These are phyloP conservation scores for Microcaecilia unicolor DNA, from an alignment of 2,797 vertebrate genomes.

Conservation along the genomic window DNA sequence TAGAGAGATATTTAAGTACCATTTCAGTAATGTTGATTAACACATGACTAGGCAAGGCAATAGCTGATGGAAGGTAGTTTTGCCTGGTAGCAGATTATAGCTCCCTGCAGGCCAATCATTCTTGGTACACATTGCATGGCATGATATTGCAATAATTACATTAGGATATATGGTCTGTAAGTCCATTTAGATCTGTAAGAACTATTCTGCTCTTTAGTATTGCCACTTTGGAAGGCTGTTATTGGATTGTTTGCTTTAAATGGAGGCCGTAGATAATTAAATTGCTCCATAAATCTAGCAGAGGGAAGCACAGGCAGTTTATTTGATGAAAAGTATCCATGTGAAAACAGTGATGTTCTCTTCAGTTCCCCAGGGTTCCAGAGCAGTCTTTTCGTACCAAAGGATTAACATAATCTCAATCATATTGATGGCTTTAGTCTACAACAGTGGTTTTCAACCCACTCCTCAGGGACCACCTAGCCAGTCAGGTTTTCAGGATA, in stretches of 20 bases:
- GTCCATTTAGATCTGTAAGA: conserved; percentile 23
- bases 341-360: conserved; percentile 1
- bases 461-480: too few species aligned
- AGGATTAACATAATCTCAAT: too few species aligned
- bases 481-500: too few species aligned
- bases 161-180: conserved; percentile 26
- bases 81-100: too few species aligned
- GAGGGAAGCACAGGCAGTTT: conserved; percentile 4
- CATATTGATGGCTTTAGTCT: too few species aligned
- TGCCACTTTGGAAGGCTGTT: conserved; percentile 24
- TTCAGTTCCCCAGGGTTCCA: too few species aligned
- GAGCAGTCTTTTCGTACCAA: too few species aligned
- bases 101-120: conserved; percentile 4
- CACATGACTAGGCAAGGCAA: too few species aligned
- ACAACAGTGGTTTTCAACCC: too few species aligned
- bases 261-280: conserved; percentile 34
- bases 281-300: conserved; percentile 9
- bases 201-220: conserved; percentile 27
- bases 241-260: conserved; percentile 26
- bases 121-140: conserved; percentile 19
- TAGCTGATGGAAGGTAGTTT: too few species aligned
- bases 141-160: conserved; percentile 18
- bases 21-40: too few species aligned
- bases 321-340: too few species aligned
- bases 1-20: not conserved